A percentile compares a stretch with the other conserved stretches of the same genome.
Evolutionary conservation across 1,140 invertebrate genomes (phyloP).

Genomic region (Megalonaias nervosa): DNA sequence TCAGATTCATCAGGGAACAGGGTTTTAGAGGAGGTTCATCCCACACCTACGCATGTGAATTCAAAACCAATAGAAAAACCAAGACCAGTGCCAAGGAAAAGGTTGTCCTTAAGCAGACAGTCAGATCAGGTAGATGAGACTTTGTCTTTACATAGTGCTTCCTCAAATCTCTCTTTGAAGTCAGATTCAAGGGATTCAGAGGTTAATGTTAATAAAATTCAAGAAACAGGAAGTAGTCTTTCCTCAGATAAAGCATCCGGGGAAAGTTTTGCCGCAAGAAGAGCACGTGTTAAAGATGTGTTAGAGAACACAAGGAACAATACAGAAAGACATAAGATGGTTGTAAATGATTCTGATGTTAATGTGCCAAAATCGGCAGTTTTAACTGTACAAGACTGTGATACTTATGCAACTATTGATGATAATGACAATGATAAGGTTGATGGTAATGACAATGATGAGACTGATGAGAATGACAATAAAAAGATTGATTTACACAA

Average conservation of each 20-base stretch:
- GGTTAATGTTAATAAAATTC: too few relatives aligned
- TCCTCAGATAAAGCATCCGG: too few relatives aligned
- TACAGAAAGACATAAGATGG: too few relatives aligned
- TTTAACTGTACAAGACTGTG: background rate
- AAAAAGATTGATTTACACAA: background rate
- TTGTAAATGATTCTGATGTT: too few relatives aligned
- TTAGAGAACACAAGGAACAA: too few relatives aligned
- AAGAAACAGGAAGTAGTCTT: too few relatives aligned
- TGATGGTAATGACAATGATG: background rate
- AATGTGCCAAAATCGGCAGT: too few relatives aligned
- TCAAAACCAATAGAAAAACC: slow-evolving; percentile 6
- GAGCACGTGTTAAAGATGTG: too few relatives aligned
- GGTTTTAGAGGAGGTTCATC: background rate
- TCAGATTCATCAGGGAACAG: background rate
- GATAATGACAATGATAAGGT: background rate
- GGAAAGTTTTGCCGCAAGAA: too few relatives aligned
- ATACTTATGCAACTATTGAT: slow-evolving; percentile 11
- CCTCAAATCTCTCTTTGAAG: too few relatives aligned
- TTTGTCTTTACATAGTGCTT: too few relatives aligned
- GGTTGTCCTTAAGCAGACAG: slow-evolving; percentile 23
- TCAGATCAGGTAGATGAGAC: background rate
- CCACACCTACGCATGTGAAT: slow-evolving; percentile 13
- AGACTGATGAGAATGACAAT: slow-evolving; percentile 3
- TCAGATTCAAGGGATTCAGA: too few relatives aligned
- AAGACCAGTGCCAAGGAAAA: slow-evolving; percentile 26